A percentile compares a stretch with the other conserved stretches of the same genome.
phyloP scores from a whole-genome alignment of 2,797 vertebrate species.

The Sebastes taczanowskii region DNA sequence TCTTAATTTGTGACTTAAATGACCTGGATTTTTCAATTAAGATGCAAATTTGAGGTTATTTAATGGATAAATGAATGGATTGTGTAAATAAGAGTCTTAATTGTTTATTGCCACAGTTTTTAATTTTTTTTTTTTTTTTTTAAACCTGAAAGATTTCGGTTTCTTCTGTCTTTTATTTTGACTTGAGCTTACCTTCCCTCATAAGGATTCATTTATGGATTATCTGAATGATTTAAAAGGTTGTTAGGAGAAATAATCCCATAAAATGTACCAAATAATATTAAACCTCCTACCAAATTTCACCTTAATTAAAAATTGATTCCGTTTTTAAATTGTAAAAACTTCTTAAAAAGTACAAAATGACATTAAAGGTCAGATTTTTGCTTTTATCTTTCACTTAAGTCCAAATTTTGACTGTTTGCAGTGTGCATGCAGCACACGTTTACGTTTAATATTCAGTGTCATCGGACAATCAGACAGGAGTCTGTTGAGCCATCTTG shows the following conservation, averaged over 20 bases:
- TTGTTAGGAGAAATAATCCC: background rate
- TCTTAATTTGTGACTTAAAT: background rate
- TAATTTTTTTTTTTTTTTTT: no score
- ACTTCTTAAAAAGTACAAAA: background rate
- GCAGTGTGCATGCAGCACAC: background rate
- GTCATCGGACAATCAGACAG: constrained; percentile 11
- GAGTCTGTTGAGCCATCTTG: constrained; percentile 1
- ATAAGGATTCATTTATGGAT: background rate
- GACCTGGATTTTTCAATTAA: background rate
- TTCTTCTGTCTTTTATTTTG: background rate
- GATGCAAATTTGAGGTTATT: background rate
- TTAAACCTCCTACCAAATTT: background rate
- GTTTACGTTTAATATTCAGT: background rate
- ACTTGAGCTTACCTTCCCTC: background rate
- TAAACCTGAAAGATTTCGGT: background rate
- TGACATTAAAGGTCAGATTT: background rate
- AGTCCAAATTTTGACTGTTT: background rate
- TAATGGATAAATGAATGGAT: no score
- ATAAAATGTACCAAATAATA: background rate
- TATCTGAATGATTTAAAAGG: background rate
- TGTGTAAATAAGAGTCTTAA: no score
- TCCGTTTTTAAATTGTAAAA: background rate
- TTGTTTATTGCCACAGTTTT: no score
- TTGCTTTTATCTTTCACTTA: background rate
- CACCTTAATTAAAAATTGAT: background rate